A percentile compares a stretch with the other conserved stretches of the same genome.
These are phyloP conservation scores for Miichthys miiuy DNA, from an alignment of 2,797 vertebrate genomes.

Conservation along the genomic window DNA sequence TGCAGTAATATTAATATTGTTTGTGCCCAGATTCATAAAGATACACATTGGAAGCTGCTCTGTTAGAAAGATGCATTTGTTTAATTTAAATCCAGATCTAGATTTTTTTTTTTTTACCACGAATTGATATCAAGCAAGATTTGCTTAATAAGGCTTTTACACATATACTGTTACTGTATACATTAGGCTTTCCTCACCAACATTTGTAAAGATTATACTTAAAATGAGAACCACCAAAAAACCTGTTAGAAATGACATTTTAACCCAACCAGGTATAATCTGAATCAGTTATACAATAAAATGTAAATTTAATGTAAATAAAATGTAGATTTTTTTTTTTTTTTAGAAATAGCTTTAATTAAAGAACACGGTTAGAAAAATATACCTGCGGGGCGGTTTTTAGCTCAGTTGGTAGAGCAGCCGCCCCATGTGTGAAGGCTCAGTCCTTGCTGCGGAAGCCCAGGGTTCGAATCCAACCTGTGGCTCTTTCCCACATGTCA, in stretches of 20 bases:
- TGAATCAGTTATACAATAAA: not conserved
- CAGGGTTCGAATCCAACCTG: no score
- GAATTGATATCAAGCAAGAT: not conserved
- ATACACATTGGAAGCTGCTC: not conserved
- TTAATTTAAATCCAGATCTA: not conserved
- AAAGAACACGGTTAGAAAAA: slow-evolving; percentile 5
- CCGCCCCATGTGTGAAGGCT: no score
- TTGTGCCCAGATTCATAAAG: not conserved
- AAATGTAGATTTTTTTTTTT: no score
- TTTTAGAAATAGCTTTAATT: not conserved
- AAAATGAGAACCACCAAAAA: no score
- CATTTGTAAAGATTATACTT: no score
- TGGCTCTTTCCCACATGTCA: no score
- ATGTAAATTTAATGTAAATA: slow-evolving; percentile 6
- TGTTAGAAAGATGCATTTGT: not conserved
- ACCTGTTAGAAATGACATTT: not conserved
- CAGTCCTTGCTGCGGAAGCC: no score
- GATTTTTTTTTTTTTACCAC: not conserved
- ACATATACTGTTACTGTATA: no score
- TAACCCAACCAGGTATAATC: not conserved
- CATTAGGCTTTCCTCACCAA: not conserved
- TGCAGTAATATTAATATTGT: not conserved
- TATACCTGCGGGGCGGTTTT: not conserved
- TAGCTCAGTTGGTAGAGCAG: no score
- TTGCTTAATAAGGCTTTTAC: no score